Percentiles rank a stretch among this genome's conserved stretches.
Evolutionary conservation across 2,113 vertebrate genomes (phyloP).

Genomic region (Athene cunicularia): DNA sequence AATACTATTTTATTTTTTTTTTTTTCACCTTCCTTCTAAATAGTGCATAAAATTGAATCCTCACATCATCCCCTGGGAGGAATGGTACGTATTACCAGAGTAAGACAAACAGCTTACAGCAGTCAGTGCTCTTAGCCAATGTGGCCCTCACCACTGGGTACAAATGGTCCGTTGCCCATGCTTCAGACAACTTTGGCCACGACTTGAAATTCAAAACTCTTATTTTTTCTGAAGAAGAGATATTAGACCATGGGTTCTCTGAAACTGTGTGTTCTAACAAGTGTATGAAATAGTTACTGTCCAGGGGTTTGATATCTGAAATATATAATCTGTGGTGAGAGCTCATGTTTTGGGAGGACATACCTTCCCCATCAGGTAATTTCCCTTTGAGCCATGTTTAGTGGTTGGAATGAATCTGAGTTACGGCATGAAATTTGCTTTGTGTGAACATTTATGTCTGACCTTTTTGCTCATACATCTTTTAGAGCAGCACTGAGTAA

Average conservation of each 20-base stretch:
- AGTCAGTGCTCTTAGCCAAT: background rate
- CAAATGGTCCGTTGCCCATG: background rate
- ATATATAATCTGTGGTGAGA: background rate
- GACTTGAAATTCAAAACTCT: background rate
- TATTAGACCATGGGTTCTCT: background rate
- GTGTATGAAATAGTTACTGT: background rate
- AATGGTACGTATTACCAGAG: background rate
- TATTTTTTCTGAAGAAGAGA: background rate
- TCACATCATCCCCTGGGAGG: background rate
- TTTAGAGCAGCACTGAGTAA: background rate
- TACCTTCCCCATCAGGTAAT: background rate
- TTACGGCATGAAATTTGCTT: background rate
- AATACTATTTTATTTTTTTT: background rate
- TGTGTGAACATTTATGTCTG: background rate
- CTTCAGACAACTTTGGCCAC: background rate
- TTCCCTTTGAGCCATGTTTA: background rate
- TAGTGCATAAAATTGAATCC: background rate
- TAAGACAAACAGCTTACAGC: background rate
- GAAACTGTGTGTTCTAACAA: background rate
- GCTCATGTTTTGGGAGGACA: background rate
- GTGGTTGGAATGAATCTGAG: background rate
- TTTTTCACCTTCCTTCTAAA: background rate
- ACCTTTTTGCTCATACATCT: background rate
- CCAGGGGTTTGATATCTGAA: background rate
- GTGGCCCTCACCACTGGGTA: background rate